Conservation (phyloP, 2,888 invertebrate genomes). For the Agonopterix heracliana region DNA sequence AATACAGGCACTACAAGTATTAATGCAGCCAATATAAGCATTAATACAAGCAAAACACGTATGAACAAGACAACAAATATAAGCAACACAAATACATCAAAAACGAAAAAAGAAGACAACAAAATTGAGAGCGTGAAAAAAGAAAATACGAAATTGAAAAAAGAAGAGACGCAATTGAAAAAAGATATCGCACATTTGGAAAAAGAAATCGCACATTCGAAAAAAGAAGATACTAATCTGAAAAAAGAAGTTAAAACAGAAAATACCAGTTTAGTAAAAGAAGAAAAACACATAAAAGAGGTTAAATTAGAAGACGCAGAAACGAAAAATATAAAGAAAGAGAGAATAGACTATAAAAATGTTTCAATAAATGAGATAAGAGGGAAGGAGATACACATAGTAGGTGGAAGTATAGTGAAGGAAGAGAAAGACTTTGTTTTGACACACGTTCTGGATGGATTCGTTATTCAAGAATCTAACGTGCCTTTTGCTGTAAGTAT, state of each 20-base stretch:
- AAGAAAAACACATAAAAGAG: constrained; percentile 9
- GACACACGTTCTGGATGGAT: constrained; percentile 64
- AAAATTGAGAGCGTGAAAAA: constrained; percentile 4
- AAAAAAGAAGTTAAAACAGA: constrained; percentile 3
- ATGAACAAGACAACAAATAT: background rate
- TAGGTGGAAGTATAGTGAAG: constrained; percentile 15
- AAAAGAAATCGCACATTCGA: background rate
- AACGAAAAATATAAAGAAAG: constrained; percentile 9
- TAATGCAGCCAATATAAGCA: no score
- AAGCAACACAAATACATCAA: background rate
- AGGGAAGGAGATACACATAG: constrained; percentile 21
- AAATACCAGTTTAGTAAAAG: background rate
- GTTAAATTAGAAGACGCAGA: constrained; percentile 14
- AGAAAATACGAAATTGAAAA: constrained; percentile 7
- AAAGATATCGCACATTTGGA: no score
- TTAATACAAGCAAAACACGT: no score
- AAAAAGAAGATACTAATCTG: background rate
- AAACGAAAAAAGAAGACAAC: constrained; percentile 10
- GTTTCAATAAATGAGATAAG: constrained; percentile 21
- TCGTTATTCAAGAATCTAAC: constrained; percentile 67
- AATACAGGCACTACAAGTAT: no score
- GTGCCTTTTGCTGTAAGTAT: constrained; percentile 62
- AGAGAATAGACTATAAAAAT: constrained; percentile 12
- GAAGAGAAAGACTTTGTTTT: constrained; percentile 36
- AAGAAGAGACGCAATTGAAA: no score